Base-by-base conservation (phyloP, 2,797 vertebrate genomes). In the Sebastes variabilis region DNA sequence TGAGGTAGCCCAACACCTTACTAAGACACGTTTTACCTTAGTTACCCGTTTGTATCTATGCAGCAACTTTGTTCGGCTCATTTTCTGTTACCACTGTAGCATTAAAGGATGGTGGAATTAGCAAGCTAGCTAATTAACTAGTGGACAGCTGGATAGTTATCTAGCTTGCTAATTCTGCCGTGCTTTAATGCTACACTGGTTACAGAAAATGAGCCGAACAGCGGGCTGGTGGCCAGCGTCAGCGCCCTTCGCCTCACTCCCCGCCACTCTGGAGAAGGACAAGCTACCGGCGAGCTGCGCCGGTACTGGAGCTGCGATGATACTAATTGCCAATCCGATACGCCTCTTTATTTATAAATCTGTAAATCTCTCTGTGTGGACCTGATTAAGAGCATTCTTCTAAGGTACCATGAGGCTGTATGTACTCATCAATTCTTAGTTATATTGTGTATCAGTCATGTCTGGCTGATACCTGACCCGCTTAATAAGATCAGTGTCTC, bases 181-280 rank as follows among this genome's bases (percentile, higher is more conserved):
- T 1, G 42, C 42, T 49, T 49, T 8, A 49, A 49, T 49, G 42
- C 42, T 49, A 49, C 18, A 20, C 3, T 20, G 42, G 16, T 49
- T 49, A 20, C 42, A 20, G 42, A 49, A 49, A 49, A 49, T 49
- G 42, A 49, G 42, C 42, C 42, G 7, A 49, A 49, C 42, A 49
- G 42, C 16, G 7, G 42, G 42, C 42, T 49, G 42, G 0, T 49
- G 42, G 42, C 42, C 42, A 49, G 0, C 42, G 0, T 0, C 42
- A 49, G 42, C 7, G 0, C 16, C 7, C 42, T 49, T 49, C 7
- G 18, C 42, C 6, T 0, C 42, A 46, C 42, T 46, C 42, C 42
- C 42, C 6, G 42, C 42, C 42, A 0, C 42, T 46, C 14, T 18
- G 42, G 42, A 46, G 42, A 46, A 46, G 14, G 14, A 46, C 42